A percentile compares a stretch with the other conserved stretches of the same genome.
Evolutionary conservation across 2,888 invertebrate genomes (phyloP).

Genomic region (Tetanocera ferruginea): DNA sequence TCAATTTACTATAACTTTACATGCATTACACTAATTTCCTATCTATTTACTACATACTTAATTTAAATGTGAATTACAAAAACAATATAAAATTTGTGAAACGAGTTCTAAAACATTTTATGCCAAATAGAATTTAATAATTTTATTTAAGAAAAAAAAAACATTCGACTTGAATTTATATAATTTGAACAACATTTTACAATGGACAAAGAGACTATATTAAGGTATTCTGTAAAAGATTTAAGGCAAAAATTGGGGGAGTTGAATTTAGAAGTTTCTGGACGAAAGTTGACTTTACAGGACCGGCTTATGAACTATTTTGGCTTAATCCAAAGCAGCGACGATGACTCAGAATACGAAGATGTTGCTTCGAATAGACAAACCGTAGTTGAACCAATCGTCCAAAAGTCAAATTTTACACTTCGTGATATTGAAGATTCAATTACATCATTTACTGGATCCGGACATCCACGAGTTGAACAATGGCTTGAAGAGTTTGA

Average conservation of each 20-base stretch:
- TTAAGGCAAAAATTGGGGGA: neutral
- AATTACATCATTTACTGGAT: slow-evolving; percentile 32
- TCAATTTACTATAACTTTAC: too few species aligned
- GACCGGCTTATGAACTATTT: neutral
- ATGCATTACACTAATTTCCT: too few species aligned
- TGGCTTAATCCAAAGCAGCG: neutral
- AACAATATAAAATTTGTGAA: too few species aligned
- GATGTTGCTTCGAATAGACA: neutral
- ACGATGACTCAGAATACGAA: neutral
- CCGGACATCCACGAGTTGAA: slow-evolving; percentile 20
- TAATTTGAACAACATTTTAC: neutral
- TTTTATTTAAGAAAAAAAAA: too few species aligned
- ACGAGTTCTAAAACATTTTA: too few species aligned
- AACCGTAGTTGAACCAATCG: neutral
- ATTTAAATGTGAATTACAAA: too few species aligned
- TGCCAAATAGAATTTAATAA: too few species aligned
- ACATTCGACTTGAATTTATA: too few species aligned
- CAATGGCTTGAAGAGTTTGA: slow-evolving; percentile 31
- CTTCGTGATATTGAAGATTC: neutral
- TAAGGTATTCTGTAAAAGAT: neutral
- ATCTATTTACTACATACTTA: too few species aligned
- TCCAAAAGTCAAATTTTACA: slow-evolving; percentile 23
- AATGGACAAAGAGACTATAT: neutral
- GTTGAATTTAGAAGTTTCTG: neutral
- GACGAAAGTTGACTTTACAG: slow-evolving; percentile 1